A percentile compares a stretch with the other conserved stretches of the same genome.
These are phyloP conservation scores for Amphiprion clarkii DNA, from an alignment of 2,797 vertebrate genomes.

Conservation along the genomic window DNA sequence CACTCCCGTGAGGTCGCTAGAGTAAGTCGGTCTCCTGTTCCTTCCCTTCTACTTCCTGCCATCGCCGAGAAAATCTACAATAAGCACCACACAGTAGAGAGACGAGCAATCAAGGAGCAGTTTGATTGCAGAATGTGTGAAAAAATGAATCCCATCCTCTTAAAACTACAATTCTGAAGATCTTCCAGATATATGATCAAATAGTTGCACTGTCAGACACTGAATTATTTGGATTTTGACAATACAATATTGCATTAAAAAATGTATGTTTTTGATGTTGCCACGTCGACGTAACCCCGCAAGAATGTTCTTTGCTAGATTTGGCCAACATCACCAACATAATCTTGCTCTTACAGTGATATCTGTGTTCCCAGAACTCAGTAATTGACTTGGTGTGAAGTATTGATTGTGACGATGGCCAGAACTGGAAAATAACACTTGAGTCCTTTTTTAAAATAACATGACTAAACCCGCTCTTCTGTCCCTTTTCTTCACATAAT, in stretches of 20 bases:
- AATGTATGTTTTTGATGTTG: too few species aligned
- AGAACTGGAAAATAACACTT: not conserved
- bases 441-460: not conserved
- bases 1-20: conserved; percentile 87
- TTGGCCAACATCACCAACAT: too few species aligned
- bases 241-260: too few species aligned
- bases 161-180: too few species aligned
- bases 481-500: conserved; percentile 7
- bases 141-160: too few species aligned
- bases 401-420: not conserved
- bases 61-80: not conserved
- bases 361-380: not conserved
- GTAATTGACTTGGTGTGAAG: fast-evolving
- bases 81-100: not conserved
- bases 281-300: too few species aligned
- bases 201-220: too few species aligned
- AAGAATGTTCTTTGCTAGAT: too few species aligned
- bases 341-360: too few species aligned
- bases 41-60: not conserved
- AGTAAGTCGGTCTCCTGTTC: conserved; percentile 86
- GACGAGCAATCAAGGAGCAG: not conserved
- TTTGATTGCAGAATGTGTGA: not conserved
- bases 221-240: too few species aligned
- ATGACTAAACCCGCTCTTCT: not conserved
- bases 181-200: too few species aligned